phyloP scores from a whole-genome alignment of 2,113 vertebrate species.

The Pygoscelis adeliae region DNA sequence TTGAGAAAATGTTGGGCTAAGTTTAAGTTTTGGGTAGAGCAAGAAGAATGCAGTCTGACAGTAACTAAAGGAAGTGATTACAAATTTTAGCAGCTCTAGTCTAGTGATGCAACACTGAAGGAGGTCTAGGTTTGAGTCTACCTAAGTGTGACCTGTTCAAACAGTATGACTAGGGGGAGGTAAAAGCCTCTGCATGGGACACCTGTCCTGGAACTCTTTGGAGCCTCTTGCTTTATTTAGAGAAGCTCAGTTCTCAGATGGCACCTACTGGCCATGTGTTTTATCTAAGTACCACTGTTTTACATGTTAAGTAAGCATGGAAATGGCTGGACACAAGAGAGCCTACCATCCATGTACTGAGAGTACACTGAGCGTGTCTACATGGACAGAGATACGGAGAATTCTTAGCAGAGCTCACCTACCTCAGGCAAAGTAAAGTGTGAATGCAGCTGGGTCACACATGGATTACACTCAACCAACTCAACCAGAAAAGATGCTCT shows the following conservation, averaged over 20 bases:
- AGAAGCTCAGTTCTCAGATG: neutral
- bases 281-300: neutral
- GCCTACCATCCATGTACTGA: neutral
- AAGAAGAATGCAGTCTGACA: neutral
- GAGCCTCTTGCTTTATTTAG: neutral
- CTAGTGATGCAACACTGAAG: neutral
- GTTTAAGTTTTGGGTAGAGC: neutral
- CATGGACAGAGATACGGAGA: rapidly evolving
- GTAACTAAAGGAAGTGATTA: neutral
- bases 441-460: neutral
- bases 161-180: neutral
- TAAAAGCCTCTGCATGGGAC: neutral
- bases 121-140: neutral
- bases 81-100: neutral
- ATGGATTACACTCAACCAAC: neutral
- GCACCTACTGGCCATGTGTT: neutral
- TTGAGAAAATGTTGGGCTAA: neutral
- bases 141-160: neutral
- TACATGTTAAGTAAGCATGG: neutral
- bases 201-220: neutral
- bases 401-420: neutral
- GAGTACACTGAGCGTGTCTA: neutral
- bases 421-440: neutral
- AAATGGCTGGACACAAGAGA: neutral
- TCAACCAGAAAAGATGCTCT: neutral